Percentiles rank a stretch among this genome's conserved stretches.
Conservation (phyloP, 2,797 vertebrate genomes). For the Salmo trutta region DNA sequence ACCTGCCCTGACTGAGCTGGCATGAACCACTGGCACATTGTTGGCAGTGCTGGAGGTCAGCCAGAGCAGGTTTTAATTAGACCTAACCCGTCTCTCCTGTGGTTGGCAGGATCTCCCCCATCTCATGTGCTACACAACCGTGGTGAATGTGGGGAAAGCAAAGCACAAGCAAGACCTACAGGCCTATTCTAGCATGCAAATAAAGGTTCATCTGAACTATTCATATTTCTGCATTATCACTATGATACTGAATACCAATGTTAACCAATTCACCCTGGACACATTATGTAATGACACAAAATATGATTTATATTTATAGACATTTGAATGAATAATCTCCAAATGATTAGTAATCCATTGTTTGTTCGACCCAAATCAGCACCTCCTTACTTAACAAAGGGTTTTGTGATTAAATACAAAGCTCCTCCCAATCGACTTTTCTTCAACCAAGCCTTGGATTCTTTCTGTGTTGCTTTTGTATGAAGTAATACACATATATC, state of each 20-base stretch:
- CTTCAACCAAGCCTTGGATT: background rate
- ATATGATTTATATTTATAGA: background rate
- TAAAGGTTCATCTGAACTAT: background rate
- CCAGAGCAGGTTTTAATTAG: conserved; percentile 65
- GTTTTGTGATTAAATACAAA: background rate
- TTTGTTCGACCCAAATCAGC: background rate
- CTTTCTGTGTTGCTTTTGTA: background rate
- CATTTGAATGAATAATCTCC: background rate
- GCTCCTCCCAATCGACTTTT: background rate
- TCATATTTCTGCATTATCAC: background rate
- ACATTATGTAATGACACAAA: background rate
- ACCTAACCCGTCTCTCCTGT: conserved; percentile 57
- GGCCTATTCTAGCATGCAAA: background rate
- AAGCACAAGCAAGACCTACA: conserved; percentile 7
- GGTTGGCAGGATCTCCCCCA: conserved; percentile 30
- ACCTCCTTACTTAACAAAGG: background rate
- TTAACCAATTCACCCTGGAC: background rate
- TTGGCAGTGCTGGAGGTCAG: conserved; percentile 59
- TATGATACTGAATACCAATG: background rate
- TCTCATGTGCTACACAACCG: conserved; percentile 38
- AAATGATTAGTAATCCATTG: background rate
- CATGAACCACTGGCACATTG: conserved; percentile 46
- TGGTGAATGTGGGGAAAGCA: background rate
- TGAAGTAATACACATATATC: background rate
- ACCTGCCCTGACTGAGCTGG: conserved; percentile 56